Conservation (phyloP, 1,140 invertebrate genomes). For the Wiebesia pumilae region DNA sequence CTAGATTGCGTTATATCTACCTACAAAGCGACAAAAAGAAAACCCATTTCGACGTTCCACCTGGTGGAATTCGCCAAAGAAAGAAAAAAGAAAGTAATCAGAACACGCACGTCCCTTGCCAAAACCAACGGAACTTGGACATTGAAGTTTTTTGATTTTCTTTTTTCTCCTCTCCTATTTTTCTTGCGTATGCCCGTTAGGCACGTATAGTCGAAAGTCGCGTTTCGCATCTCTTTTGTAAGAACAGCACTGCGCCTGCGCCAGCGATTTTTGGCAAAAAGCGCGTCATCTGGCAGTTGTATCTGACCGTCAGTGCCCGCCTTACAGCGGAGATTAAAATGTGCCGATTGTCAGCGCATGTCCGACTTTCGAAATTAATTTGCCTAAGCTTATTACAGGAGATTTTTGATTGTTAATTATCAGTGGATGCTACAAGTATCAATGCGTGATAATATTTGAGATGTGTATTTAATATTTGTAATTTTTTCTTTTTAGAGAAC, state of each 20-base stretch:
- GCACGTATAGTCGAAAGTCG: neutral
- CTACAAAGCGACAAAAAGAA: slow-evolving; percentile 28
- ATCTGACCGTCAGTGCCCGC: neutral
- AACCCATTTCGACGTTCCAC: slow-evolving; percentile 52
- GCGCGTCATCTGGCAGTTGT: neutral
- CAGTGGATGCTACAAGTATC: neutral
- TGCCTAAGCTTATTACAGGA: neutral
- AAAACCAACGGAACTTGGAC: neutral
- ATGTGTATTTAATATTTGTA: no score
- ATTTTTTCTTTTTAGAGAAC: no score
- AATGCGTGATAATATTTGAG: no score
- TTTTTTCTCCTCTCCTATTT: neutral
- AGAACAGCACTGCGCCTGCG: neutral
- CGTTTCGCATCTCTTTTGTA: neutral
- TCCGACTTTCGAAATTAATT: neutral
- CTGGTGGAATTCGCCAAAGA: slow-evolving; percentile 27
- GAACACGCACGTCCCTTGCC: neutral
- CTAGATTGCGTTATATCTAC: slow-evolving; percentile 58
- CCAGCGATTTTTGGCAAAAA: neutral
- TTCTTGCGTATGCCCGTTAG: neutral
- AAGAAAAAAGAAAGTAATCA: neutral
- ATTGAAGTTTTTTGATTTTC: neutral
- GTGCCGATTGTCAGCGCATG: neutral
- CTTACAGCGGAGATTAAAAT: neutral
- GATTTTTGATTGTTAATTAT: neutral